Evolutionary conservation across 2,888 invertebrate species (phyloP).

Genomic region (Galeopsomyia nigrocyanea): DNA sequence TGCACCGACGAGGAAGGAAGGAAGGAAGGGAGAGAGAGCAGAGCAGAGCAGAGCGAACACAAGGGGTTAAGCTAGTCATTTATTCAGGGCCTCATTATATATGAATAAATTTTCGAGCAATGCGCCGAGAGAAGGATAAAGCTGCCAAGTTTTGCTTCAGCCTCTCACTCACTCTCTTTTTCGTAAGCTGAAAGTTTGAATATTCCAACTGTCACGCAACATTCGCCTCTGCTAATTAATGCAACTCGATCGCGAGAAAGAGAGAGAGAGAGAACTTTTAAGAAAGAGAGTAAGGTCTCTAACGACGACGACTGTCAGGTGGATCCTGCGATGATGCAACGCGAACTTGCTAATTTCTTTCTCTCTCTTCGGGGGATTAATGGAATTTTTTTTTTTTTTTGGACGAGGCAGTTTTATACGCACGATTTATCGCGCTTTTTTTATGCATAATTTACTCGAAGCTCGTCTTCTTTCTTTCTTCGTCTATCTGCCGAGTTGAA

Average conservation of each 20-base stretch:
- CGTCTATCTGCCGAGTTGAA: too few species aligned
- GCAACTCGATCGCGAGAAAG: slow-evolving; percentile 51
- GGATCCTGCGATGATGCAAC: too few species aligned
- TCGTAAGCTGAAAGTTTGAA: slow-evolving; percentile 66
- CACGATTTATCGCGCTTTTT: slow-evolving; percentile 9
- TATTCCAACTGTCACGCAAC: slow-evolving; percentile 69
- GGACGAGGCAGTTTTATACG: not conserved
- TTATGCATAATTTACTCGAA: too few species aligned
- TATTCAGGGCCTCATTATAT: slow-evolving; percentile 68
- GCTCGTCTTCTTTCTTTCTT: too few species aligned
- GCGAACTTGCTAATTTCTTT: not conserved
- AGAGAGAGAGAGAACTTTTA: not conserved
- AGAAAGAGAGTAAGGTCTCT: not conserved
- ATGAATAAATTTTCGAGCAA: slow-evolving; percentile 70
- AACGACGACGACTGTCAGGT: too few species aligned
- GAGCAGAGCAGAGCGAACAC: slow-evolving; percentile 58
- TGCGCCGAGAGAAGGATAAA: slow-evolving; percentile 66
- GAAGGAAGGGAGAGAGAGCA: slow-evolving; percentile 13
- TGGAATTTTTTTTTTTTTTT: slow-evolving; percentile 18
- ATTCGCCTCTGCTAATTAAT: slow-evolving; percentile 55
- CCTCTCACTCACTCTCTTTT: slow-evolving; percentile 39
- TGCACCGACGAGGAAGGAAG: not conserved
- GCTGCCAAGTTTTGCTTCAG: slow-evolving; percentile 67
- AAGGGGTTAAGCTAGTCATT: slow-evolving; percentile 68
- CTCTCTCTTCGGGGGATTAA: slow-evolving; percentile 8